phyloP scores from a whole-genome alignment of 2,888 invertebrate genomes.

The Eugnorisma glareosa region DNA sequence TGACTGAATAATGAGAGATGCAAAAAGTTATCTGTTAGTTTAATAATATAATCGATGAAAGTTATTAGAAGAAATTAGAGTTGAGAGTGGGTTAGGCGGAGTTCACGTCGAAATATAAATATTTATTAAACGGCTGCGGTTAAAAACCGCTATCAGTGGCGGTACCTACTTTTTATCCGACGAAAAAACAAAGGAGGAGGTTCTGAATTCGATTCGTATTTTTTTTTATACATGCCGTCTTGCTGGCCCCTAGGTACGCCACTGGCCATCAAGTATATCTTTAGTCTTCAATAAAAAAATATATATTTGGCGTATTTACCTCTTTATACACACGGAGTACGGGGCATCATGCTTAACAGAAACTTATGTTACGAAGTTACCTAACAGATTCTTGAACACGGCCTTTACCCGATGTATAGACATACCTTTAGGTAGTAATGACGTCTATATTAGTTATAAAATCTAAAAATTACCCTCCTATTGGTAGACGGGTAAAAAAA shows the following conservation, averaged over 20 bases:
- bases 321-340: neutral
- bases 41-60: slow-evolving; percentile 27
- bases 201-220: too few relatives aligned
- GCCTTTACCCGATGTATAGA: neutral
- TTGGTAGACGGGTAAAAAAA: too few relatives aligned
- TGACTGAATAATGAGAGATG: slow-evolving; percentile 34
- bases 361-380: neutral
- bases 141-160: neutral
- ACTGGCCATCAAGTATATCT: too few relatives aligned
- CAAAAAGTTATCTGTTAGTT: slow-evolving; percentile 41
- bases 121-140: neutral
- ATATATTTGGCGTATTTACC: neutral
- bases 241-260: too few relatives aligned
- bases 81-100: neutral
- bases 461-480: too few relatives aligned
- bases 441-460: too few relatives aligned
- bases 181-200: too few relatives aligned
- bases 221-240: too few relatives aligned
- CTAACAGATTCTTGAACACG: neutral
- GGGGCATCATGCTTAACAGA: neutral
- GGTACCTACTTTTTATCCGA: too few relatives aligned
- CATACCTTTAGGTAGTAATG: neutral
- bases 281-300: neutral
- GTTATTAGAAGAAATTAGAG: slow-evolving; percentile 26
- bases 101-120: neutral